Evolutionary conservation across 2,113 vertebrate genomes (phyloP), one percentile per base, ranked within the genome.

Genomic region (Arothron firmamentum): DNA sequence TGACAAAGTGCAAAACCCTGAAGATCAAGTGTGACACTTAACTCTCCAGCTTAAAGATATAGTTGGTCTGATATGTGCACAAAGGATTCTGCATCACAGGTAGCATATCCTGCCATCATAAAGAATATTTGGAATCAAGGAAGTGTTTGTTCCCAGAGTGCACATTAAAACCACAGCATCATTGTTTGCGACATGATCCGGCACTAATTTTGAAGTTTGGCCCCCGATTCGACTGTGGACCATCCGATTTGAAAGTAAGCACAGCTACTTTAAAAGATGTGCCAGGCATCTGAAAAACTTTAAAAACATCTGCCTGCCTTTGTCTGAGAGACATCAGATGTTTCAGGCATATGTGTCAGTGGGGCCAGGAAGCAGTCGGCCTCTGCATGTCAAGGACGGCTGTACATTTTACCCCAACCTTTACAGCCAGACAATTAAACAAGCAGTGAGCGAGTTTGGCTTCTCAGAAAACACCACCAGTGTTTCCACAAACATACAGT

Each of bases 331-430:
- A 42, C 64, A 75, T 70, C 77, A 80, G 41, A 70, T 78, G 72
- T 73, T n/a, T 81, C 75, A 73, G 50, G 65, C 62, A 42, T 73
- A 71, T 78, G n/a, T n/a, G n/a, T n/a, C n/a, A n/a, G n/a, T n/a
- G n/a, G n/a, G n/a, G n/a, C n/a, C n/a, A n/a, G n/a, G 9, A 19
- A 21, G 19, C 49, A 69, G 42, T 75, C 13, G 68, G 23, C 58
- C 69, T 21, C 55, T 73, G 58, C 65, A 82, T 66, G 72, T 82
- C 6, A 82, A 79, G 23, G 73, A 77, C 19, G 61, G 77, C 25
- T 71, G 46, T 65, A 42, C 43, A 8, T 77, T 55, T 55, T 38
- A 55, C 10, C 16, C 52, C 17, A 19, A 6, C 28, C 52, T 55
- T 16, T 55, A 55, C 52, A 55, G 52, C 23, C 16, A 55, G 11